A percentile compares a stretch with the other conserved stretches of the same genome.
phyloP scores from a whole-genome alignment of 2,113 vertebrate genomes.

The Dendrocopos noguchii region DNA sequence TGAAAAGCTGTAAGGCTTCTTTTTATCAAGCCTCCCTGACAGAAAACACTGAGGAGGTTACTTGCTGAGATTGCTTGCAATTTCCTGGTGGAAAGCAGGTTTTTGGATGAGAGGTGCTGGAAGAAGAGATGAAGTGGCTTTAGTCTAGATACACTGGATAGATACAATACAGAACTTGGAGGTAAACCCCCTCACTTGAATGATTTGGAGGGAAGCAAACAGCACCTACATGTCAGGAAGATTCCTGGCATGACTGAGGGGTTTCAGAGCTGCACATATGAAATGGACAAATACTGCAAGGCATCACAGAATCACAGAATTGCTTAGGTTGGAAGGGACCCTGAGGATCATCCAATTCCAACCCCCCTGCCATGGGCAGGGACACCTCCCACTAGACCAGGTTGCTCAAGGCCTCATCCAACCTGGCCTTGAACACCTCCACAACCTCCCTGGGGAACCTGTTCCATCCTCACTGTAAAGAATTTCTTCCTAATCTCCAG shows the following conservation, averaged over 20 bases:
- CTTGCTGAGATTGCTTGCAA: not conserved
- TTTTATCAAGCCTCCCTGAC: conserved; percentile 5
- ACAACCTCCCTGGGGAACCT: no score
- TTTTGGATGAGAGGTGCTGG: not conserved
- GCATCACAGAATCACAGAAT: no score
- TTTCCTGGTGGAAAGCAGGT: not conserved
- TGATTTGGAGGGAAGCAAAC: not conserved
- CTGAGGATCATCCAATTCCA: no score
- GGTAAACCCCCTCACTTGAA: not conserved
- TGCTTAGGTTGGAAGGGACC: no score
- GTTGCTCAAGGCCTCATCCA: no score
- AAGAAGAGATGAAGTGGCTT: not conserved
- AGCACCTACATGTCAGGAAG: not conserved
- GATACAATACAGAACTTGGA: not conserved
- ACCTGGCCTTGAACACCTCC: no score
- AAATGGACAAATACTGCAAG: not conserved
- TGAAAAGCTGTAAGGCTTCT: not conserved
- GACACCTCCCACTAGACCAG: no score
- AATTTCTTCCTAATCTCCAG: no score
- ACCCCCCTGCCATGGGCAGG: no score
- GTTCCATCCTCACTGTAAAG: no score
- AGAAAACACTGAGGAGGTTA: not conserved
- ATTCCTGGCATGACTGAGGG: not conserved
- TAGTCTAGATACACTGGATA: not conserved
- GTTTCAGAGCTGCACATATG: not conserved